Percentiles rank a stretch among this genome's conserved stretches.
Evolutionary conservation across 2,888 invertebrate species (phyloP).

Genomic region (Lasius platythorax): DNA sequence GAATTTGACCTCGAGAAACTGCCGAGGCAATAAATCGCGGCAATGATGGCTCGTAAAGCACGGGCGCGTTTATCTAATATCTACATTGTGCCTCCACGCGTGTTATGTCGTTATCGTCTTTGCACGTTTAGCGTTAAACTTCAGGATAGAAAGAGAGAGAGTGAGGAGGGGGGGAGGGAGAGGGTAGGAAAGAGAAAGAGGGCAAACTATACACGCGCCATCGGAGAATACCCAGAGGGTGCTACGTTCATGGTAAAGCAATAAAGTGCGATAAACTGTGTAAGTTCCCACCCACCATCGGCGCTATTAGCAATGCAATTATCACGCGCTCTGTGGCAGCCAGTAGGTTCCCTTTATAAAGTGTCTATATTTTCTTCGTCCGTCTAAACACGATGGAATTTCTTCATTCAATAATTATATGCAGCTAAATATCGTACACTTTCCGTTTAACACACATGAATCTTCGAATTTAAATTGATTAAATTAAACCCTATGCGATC

Average conservation of each 20-base stretch:
- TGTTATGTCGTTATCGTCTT: conserved; percentile 55
- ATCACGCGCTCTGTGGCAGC: conserved; percentile 41
- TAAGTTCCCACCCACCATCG: conserved; percentile 36
- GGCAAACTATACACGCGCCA: conserved; percentile 25
- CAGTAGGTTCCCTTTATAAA: neutral
- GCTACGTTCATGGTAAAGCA: conserved; percentile 39
- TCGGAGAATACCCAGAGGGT: conserved; percentile 52
- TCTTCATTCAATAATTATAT: conserved; percentile 21
- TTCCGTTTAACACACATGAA: neutral
- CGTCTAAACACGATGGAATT: neutral
- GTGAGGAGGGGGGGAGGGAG: too few species aligned
- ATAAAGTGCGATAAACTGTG: conserved; percentile 65
- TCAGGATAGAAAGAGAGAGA: neutral
- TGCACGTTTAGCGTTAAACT: conserved; percentile 45
- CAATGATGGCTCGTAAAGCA: conserved; percentile 28
- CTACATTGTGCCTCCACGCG: conserved; percentile 39
- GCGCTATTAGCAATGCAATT: conserved; percentile 72
- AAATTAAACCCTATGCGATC: neutral
- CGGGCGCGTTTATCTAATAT: conserved; percentile 35
- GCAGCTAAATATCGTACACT: neutral
- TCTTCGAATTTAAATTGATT: neutral
- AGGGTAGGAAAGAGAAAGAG: neutral
- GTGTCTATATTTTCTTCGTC: conserved; percentile 17
- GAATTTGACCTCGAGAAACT: conserved; percentile 15
- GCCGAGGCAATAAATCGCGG: conserved; percentile 26